These are phyloP conservation scores for Odontomyia ornata DNA, from an alignment of 2,888 invertebrate genomes.

Conservation along the genomic window DNA sequence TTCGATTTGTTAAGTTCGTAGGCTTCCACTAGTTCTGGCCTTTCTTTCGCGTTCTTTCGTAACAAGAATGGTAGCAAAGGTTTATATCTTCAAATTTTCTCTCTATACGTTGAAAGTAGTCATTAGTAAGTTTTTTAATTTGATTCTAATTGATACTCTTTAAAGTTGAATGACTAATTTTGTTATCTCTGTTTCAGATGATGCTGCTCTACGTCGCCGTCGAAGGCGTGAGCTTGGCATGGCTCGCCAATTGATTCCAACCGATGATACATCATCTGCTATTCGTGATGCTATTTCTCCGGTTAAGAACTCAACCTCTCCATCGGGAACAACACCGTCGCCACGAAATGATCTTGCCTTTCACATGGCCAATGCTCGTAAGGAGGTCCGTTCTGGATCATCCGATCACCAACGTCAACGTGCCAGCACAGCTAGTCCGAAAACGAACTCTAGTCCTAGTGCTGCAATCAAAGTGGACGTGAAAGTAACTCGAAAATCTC, in stretches of 20 bases:
- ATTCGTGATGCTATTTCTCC: slow-evolving; percentile 59
- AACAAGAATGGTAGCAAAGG: slow-evolving; percentile 47
- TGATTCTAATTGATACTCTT: neutral
- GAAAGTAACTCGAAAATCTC: slow-evolving; percentile 45
- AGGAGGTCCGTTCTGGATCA: slow-evolving; percentile 53
- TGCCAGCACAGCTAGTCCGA: slow-evolving; percentile 55
- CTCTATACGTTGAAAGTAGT: slow-evolving; percentile 48
- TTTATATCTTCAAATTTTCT: slow-evolving; percentile 49
- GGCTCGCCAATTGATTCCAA: slow-evolving; percentile 59
- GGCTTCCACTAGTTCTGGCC: neutral
- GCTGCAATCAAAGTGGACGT: slow-evolving; percentile 43
- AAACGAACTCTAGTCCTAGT: slow-evolving; percentile 49
- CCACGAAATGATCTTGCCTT: slow-evolving; percentile 55
- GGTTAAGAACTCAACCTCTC: slow-evolving; percentile 51
- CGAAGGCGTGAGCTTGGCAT: slow-evolving; percentile 62
- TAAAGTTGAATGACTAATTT: slow-evolving; percentile 24
- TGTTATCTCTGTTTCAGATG: slow-evolving; percentile 59
- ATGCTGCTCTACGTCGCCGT: slow-evolving; percentile 60
- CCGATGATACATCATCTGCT: slow-evolving; percentile 56
- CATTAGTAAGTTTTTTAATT: slow-evolving; percentile 45
- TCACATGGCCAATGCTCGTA: slow-evolving; percentile 57
- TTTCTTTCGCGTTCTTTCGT: neutral
- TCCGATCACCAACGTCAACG: slow-evolving; percentile 52
- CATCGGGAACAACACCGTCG: slow-evolving; percentile 37
- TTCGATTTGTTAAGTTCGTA: slow-evolving; percentile 30